Evolutionary conservation across 1,140 invertebrate species (phyloP).

Genomic region (Achroia grisella): DNA sequence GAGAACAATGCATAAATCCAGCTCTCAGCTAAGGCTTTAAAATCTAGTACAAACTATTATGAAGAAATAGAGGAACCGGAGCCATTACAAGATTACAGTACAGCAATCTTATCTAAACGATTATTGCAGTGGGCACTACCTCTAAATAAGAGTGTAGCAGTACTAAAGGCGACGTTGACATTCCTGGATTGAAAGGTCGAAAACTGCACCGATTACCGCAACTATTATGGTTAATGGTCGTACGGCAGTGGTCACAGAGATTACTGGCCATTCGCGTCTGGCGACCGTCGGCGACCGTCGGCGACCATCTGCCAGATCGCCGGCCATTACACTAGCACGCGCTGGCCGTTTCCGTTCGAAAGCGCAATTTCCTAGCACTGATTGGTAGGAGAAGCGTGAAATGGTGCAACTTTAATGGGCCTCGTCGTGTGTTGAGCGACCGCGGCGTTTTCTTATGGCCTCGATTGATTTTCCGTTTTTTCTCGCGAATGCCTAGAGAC

Average conservation of each 20-base stretch:
- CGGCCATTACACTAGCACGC: constrained; percentile 47
- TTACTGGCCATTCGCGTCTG: constrained; percentile 27
- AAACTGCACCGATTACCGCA: constrained; percentile 47
- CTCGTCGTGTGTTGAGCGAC: constrained; percentile 9
- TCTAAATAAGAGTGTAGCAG: constrained; percentile 12
- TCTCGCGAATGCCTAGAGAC: constrained; percentile 1
- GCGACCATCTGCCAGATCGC: constrained; percentile 37
- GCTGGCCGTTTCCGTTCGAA: constrained; percentile 37
- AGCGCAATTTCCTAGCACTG: constrained; percentile 30
- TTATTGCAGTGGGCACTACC: constrained; percentile 2
- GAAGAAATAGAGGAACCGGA: constrained; percentile 26
- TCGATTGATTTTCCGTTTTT: constrained; percentile 2
- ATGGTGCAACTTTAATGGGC: constrained; percentile 25
- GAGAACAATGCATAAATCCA: constrained; percentile 1
- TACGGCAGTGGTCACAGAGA: constrained; percentile 36
- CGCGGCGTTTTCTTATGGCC: constrained; percentile 1
- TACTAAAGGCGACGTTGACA: constrained; percentile 42
- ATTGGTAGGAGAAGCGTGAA: constrained; percentile 41
- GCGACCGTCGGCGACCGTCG: too few relatives aligned
- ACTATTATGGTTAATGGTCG: constrained; percentile 41
- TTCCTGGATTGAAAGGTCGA: constrained; percentile 67
- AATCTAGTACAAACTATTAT: constrained; percentile 20
- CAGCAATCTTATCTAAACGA: constrained; percentile 10
- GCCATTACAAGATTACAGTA: constrained; percentile 31
- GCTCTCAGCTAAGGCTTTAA: too few relatives aligned